Evolutionary conservation across 2,797 vertebrate species (phyloP), one percentile per base, ranked within the genome.

Genomic region (Serranus cabrilla): DNA sequence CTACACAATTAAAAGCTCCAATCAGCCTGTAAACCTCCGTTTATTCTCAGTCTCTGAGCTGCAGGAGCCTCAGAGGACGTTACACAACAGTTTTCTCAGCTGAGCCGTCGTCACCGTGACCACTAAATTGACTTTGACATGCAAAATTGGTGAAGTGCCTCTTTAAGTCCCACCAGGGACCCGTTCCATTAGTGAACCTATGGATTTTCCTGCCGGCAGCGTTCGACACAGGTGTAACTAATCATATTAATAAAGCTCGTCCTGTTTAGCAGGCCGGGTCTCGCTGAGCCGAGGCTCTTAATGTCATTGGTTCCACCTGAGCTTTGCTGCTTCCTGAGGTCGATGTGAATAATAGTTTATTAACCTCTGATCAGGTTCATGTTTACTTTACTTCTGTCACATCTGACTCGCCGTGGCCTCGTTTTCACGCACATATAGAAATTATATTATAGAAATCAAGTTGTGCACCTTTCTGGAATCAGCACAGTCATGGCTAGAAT

Each of bases 121-220:
- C 2, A n/a, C 39, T 17, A 73, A 72, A 78, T 72, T 61, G 75
- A 72, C 59, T 69, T 43, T 65, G 75, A 60, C 62, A 60, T 56
- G 25, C 54, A 16, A 56, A 71, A 69, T 68, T 57, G 52, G 52
- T 46, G 54, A 76, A 79, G 59, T 60, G 43, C 23, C 25, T 25
- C 63, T 71, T 65, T 39, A 71, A 58, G 16, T 57, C 67, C 67
- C 63, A 31, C 55, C 37, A 46, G 62, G 45, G 50, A 62, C 14
- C 14, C 57, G 64, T 58, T 46, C 25, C 45, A n/a, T 61, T 55
- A 52, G 46, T 34, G 13, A 51, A 43, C 52, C 37, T 21, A 39
- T 23, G 23, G 61, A 66, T 51, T 14, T 23, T n/a, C 37, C 49
- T 54, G 55, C 11, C 34, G 18, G 55, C 23, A 13, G 55, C 13